Evolutionary conservation across 2,888 invertebrate genomes (phyloP).

Genomic region (Papilio elwesi): DNA sequence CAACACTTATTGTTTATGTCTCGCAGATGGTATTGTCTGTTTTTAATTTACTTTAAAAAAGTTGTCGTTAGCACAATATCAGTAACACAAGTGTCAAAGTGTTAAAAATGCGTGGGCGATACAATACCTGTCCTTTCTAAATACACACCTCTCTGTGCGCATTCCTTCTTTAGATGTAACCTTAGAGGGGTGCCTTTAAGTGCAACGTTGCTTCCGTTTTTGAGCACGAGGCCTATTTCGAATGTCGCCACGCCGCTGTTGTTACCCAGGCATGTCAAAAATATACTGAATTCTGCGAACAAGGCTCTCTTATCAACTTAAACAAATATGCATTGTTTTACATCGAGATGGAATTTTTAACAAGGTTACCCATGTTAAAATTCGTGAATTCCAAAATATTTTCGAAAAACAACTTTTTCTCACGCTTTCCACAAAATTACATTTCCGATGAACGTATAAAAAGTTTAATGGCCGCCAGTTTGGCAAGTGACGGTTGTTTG

Average conservation of each 20-base stretch:
- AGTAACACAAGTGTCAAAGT: slow-evolving; percentile 72
- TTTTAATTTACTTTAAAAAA: slow-evolving; percentile 15
- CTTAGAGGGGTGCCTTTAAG: slow-evolving; percentile 94
- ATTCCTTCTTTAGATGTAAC: slow-evolving; percentile 95
- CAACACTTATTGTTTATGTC: neutral
- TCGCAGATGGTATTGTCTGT: slow-evolving; percentile 19
- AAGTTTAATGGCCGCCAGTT: too few relatives aligned
- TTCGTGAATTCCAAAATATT: neutral
- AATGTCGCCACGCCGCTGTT: slow-evolving; percentile 94
- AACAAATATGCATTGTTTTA: neutral
- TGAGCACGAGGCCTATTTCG: slow-evolving; percentile 93
- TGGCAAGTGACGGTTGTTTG: too few relatives aligned
- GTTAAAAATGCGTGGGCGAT: slow-evolving; percentile 86
- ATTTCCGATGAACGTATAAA: too few relatives aligned
- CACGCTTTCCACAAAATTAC: too few relatives aligned
- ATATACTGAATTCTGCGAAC: slow-evolving; percentile 92
- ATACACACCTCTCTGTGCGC: slow-evolving; percentile 95
- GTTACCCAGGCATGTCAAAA: slow-evolving; percentile 94
- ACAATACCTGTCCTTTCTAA: slow-evolving; percentile 85
- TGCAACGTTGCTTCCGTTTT: slow-evolving; percentile 90
- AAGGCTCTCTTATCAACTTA: slow-evolving; percentile 43
- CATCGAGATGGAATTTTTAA: neutral
- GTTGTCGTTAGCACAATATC: slow-evolving; percentile 49
- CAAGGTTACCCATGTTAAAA: neutral
- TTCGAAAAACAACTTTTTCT: too few relatives aligned